A percentile compares a stretch with the other conserved stretches of the same genome.
These are phyloP conservation scores for Lycaena phlaeas DNA, from an alignment of 2,888 invertebrate genomes.

Conservation along the genomic window DNA sequence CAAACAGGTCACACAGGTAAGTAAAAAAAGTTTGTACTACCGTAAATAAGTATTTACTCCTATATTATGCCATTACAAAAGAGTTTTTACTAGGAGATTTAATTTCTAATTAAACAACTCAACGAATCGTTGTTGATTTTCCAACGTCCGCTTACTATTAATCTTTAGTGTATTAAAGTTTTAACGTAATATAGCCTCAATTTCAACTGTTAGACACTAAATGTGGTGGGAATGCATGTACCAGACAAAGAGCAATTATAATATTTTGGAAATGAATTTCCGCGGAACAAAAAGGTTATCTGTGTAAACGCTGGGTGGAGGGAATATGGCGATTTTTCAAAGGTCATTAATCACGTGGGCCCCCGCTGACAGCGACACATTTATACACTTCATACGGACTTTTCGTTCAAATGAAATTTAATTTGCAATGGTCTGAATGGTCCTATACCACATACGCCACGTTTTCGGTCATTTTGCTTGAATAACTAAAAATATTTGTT, in stretches of 20 bases:
- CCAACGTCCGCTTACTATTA: no score
- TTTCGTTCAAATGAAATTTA: conserved; percentile 11
- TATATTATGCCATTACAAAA: no score
- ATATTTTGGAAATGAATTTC: background rate
- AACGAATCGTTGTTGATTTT: no score
- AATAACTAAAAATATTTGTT: no score
- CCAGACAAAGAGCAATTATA: background rate
- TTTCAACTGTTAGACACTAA: background rate
- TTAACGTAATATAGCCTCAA: background rate
- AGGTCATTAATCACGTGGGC: conserved; percentile 30
- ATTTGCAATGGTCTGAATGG: background rate
- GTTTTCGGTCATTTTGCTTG: no score
- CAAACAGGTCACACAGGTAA: no score
- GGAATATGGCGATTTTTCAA: conserved; percentile 26
- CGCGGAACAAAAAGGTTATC: conserved; percentile 1
- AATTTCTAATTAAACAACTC: no score
- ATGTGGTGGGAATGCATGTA: background rate
- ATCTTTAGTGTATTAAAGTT: no score
- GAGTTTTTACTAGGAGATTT: no score
- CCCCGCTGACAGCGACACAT: conserved; percentile 28
- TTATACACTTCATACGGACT: conserved; percentile 26
- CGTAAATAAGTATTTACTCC: no score
- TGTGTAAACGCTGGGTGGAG: background rate
- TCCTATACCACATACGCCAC: no score
- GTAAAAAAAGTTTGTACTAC: no score